Evolutionary conservation across 1,140 invertebrate species (phyloP).

Genomic region (Condylostylus longicornis): DNA sequence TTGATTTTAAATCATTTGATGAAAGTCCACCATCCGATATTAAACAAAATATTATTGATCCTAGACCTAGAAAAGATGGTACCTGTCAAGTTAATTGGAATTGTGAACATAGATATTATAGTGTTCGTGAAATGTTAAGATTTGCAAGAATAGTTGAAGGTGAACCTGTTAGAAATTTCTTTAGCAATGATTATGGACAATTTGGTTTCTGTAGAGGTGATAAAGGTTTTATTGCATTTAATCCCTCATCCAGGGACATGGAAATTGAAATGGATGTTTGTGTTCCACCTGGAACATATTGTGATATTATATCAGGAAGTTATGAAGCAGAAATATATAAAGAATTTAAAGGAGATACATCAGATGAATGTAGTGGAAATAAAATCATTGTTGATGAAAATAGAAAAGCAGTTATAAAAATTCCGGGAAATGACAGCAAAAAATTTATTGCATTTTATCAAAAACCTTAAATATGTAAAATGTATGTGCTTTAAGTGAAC

Average conservation of each 20-base stretch:
- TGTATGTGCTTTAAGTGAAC: too few relatives aligned
- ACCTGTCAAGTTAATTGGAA: conserved; percentile 67
- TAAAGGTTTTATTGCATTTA: conserved; percentile 61
- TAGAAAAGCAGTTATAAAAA: too few relatives aligned
- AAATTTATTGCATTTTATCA: too few relatives aligned
- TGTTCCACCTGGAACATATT: conserved; percentile 55
- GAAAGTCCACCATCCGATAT: conserved; percentile 50
- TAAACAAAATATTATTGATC: conserved; percentile 40
- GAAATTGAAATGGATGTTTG: conserved; percentile 41
- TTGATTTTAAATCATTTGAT: conserved; percentile 38
- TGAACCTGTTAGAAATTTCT: conserved; percentile 46
- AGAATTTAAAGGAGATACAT: too few relatives aligned
- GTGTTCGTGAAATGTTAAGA: conserved; percentile 65
- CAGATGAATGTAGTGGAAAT: too few relatives aligned
- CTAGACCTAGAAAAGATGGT: conserved; percentile 46
- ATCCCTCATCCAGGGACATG: conserved; percentile 36
- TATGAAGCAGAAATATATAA: neutral
- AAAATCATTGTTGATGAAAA: too few relatives aligned
- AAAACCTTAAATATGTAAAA: too few relatives aligned
- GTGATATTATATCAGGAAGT: conserved; percentile 61
- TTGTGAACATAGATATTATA: conserved; percentile 77
- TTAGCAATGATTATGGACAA: conserved; percentile 55
- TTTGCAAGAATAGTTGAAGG: conserved; percentile 51
- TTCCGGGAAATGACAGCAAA: too few relatives aligned
- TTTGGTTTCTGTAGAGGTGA: conserved; percentile 59